Conservation (phyloP, 1,140 invertebrate species). For the Apocrypta bakeri region DNA sequence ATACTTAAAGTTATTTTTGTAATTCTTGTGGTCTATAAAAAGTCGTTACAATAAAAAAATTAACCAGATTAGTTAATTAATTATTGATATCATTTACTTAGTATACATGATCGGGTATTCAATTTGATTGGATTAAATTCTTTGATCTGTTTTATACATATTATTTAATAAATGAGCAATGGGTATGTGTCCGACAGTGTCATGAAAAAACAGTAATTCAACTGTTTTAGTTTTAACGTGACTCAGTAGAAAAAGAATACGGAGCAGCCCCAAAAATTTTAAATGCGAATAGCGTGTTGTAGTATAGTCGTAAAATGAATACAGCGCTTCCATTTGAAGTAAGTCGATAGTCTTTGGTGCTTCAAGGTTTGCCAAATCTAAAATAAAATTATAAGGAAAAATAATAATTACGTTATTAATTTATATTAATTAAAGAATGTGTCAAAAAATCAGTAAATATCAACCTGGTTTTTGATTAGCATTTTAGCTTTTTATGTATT, state of each 20-base stretch:
- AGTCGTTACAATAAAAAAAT: no score
- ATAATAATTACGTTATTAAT: background rate
- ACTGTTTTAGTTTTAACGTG: background rate
- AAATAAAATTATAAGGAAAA: no score
- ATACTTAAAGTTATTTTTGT: no score
- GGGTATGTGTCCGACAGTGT: background rate
- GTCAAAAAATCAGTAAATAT: no score
- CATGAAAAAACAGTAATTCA: background rate
- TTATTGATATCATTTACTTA: no score
- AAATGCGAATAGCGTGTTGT: background rate
- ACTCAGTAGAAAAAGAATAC: background rate
- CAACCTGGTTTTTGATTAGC: no score
- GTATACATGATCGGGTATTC: background rate
- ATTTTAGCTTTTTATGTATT: no score
- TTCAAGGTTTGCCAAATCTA: background rate
- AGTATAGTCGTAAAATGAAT: background rate
- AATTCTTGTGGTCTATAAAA: no score
- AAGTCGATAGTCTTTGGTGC: background rate
- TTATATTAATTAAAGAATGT: no score
- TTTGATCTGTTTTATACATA: background rate
- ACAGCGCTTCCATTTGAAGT: background rate
- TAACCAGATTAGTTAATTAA: background rate
- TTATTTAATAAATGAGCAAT: conserved; percentile 1
- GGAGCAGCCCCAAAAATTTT: background rate
- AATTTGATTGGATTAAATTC: background rate